Evolutionary conservation across 1,140 invertebrate species (phyloP).

Genomic region (Drosophila tristis): DNA sequence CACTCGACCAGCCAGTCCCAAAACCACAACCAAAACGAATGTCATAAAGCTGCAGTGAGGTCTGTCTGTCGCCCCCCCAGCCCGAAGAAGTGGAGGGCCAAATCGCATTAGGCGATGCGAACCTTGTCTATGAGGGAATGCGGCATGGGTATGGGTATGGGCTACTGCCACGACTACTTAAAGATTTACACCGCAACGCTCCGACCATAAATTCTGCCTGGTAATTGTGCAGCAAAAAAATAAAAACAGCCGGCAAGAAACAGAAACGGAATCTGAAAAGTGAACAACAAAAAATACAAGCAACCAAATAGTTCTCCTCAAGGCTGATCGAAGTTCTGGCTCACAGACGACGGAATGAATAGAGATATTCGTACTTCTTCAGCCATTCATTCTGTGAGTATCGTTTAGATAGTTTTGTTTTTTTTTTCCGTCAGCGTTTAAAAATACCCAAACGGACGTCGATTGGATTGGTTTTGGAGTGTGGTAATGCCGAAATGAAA

Average conservation of each 20-base stretch:
- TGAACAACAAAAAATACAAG: not conserved
- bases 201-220: conserved; percentile 47
- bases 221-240: conserved; percentile 37
- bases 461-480: conserved; percentile 22
- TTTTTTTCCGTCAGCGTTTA: conserved; percentile 33
- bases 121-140: conserved; percentile 39
- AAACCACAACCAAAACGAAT: conserved; percentile 56
- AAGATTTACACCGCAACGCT: conserved; percentile 55
- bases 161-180: conserved; percentile 32
- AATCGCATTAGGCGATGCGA: conserved; percentile 57
- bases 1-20: not conserved
- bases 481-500: conserved; percentile 12
- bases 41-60: conserved; percentile 57
- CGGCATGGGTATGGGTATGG: no score
- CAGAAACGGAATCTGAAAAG: conserved; percentile 20
- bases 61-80: not conserved
- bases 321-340: conserved; percentile 48
- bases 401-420: conserved; percentile 1
- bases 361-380: conserved; percentile 35
- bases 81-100: conserved; percentile 14
- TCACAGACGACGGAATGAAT: conserved; percentile 21
- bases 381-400: not conserved
- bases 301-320: conserved; percentile 43
- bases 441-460: conserved; percentile 41
- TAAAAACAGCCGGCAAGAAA: not conserved